These are phyloP conservation scores for Arvicanthis niloticus DNA, from an alignment of 2,113 vertebrate genomes.

Conservation along the genomic window DNA sequence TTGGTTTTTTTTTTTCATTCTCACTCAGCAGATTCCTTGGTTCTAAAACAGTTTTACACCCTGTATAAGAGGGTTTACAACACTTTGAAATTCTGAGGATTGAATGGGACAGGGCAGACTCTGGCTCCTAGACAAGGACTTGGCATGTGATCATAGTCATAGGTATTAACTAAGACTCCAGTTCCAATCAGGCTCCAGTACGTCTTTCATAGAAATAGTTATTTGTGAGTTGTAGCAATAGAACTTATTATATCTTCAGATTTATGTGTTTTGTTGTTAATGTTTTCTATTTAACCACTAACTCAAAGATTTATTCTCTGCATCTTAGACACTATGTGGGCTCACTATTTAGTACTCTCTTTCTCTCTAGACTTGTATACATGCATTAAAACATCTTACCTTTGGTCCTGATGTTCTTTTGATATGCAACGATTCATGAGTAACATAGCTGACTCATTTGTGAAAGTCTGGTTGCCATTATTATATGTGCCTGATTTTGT, in stretches of 20 bases:
- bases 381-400: not conserved
- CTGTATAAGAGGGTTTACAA: not conserved
- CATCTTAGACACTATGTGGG: not conserved
- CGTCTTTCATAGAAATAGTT: not conserved
- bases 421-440: not conserved
- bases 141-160: not conserved
- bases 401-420: not conserved
- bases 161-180: not conserved
- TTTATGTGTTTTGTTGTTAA: not conserved
- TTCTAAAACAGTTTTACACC: not conserved
- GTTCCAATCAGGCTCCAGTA: too few species aligned
- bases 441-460: not conserved
- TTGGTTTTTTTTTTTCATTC: not conserved
- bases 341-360: not conserved
- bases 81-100: not conserved
- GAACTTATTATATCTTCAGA: not conserved
- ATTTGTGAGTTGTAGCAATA: not conserved
- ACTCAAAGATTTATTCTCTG: not conserved
- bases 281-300: not conserved
- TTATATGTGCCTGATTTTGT: not conserved
- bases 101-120: not conserved
- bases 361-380: conserved; percentile 17
- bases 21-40: not conserved
- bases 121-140: not conserved
- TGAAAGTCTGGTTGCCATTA: not conserved